phyloP scores from a whole-genome alignment of 2,888 invertebrate species.

The Acrobasis consociella region DNA sequence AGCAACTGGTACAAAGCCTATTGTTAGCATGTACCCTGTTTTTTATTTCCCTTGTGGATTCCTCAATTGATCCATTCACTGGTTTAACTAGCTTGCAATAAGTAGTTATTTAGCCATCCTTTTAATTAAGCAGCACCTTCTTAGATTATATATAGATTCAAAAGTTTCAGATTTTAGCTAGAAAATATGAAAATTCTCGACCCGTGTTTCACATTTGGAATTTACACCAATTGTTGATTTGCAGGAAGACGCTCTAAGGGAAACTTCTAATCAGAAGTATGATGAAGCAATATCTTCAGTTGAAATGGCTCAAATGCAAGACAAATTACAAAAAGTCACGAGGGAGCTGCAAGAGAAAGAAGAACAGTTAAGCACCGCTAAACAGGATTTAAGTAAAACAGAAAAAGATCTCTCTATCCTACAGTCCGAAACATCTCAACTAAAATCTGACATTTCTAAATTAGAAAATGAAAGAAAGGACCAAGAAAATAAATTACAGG shows the following conservation, averaged over 20 bases:
- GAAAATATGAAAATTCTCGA: background rate
- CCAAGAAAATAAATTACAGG: constrained; percentile 83
- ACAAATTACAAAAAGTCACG: constrained; percentile 60
- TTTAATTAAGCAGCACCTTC: no score
- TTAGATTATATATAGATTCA: background rate
- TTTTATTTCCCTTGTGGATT: background rate
- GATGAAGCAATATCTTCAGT: constrained; percentile 74
- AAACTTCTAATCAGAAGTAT: constrained; percentile 72
- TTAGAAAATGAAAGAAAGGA: constrained; percentile 83
- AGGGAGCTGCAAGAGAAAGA: constrained; percentile 67
- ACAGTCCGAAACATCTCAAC: constrained; percentile 66
- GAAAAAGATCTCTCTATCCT: constrained; percentile 70
- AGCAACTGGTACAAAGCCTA: constrained; percentile 79
- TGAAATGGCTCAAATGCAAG: constrained; percentile 78
- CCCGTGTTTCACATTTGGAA: background rate
- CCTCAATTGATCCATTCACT: background rate
- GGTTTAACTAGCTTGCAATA: no score
- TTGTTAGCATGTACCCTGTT: constrained; percentile 11
- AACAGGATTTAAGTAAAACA: constrained; percentile 65
- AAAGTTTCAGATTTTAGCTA: background rate
- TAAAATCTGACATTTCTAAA: constrained; percentile 72
- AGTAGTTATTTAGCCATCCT: no score
- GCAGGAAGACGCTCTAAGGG: constrained; percentile 71
- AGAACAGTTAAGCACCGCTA: constrained; percentile 56
- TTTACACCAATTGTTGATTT: constrained; percentile 24